phyloP scores from a whole-genome alignment of 2,888 invertebrate species.

The Epicampocera succincta region DNA sequence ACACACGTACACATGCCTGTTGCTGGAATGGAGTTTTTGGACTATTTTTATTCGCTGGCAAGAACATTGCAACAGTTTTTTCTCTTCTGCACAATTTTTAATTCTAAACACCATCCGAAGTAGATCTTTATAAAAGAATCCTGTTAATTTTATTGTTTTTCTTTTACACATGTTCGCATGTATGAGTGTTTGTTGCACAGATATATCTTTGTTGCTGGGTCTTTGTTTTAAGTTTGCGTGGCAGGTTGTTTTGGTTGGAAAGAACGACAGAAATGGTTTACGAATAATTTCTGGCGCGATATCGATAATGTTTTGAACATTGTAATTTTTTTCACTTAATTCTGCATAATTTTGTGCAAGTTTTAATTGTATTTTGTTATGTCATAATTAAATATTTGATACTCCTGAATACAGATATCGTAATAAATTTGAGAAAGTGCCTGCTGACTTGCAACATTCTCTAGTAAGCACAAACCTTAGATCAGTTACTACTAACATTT shows the following conservation, averaged over 20 bases:
- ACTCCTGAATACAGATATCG: no score
- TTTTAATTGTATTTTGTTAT: no score
- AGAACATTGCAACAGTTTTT: conserved; percentile 27
- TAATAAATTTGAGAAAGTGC: no score
- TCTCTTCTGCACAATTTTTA: not conserved
- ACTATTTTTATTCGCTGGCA: conserved; percentile 30
- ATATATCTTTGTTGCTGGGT: conserved; percentile 34
- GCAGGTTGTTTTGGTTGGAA: conserved; percentile 64
- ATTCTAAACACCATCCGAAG: conserved; percentile 17
- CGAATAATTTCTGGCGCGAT: no score
- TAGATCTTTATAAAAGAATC: conserved; percentile 51
- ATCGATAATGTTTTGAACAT: no score
- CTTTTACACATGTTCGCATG: not conserved
- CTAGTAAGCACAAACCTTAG: no score
- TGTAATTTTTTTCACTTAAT: no score
- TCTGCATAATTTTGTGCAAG: no score
- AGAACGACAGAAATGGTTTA: no score
- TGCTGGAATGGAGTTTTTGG: not conserved
- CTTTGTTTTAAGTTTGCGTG: conserved; percentile 62
- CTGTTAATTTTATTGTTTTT: conserved; percentile 59
- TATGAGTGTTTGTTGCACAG: conserved; percentile 9
- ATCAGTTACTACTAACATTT: no score
- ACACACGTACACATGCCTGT: not conserved
- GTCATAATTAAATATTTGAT: no score
- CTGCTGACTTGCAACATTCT: no score